Evolutionary conservation across 2,113 vertebrate species (phyloP), one percentile per base, ranked within the genome.

Genomic region (Nothobranchius furzeri): DNA sequence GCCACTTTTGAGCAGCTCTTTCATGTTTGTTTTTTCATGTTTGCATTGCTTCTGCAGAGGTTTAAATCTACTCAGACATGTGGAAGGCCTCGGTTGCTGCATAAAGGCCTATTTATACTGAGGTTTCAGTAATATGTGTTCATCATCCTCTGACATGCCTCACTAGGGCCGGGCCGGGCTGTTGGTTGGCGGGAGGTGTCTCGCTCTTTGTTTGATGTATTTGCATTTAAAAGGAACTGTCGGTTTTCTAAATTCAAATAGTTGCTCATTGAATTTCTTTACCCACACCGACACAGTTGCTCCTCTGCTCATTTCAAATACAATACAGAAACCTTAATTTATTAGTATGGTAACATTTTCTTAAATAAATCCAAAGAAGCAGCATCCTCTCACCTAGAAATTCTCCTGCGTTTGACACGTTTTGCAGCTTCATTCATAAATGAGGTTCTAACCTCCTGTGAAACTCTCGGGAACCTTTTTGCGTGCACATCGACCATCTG

Each of bases 61-160:
- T 68, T 37, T 45, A 12, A 53, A 43, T 66, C 51, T 13, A 46
- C 51, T 45, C 59, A 46, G 13, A 40, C 43, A 62, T 20, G 61
- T 5, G 35, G 46, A 63, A 53, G 49, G 51, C 50, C 14, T 69
- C 17, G 36, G 50, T 53, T 51, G 50, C 60, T 67, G 61, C 52
- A 42, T 40, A 60, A 50, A 42, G 62, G 48, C 8, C 54, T 72
- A 45, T 78, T 75, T 75, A 63, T 48, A 13, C 52, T n/a, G 70
- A 3, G 43, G 37, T 15, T 57, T 64, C 56, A 24, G 59, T 46
- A 62, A 60, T 45, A 40, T 43, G 30, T 55, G 57, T 68, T 76
- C 46, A 65, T 48, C 46, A 62, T 48, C 45, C 11, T 48, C 36
- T 36, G 62, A 24, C 9, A 10, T 45, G 42, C 50, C 42, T 58